Percentiles rank a stretch among this genome's conserved stretches.
phyloP scores from a whole-genome alignment of 2,888 invertebrate genomes.

The Parnassius mnemosyne region DNA sequence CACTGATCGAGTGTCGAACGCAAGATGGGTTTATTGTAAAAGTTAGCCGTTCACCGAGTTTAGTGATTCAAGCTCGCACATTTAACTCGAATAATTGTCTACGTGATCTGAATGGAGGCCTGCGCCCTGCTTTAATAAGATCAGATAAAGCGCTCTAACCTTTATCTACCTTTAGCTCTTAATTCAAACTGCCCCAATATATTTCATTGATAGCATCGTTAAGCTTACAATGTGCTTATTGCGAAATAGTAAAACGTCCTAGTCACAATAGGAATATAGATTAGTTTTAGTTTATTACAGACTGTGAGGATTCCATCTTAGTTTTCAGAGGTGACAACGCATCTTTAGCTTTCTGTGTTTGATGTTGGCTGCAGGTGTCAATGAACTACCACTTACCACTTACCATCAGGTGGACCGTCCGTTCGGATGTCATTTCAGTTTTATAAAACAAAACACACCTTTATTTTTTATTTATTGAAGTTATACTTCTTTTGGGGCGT shows the following conservation, averaged over 20 bases:
- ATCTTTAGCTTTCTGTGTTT: too few species aligned
- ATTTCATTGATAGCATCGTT: conserved; percentile 3
- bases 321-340: too few species aligned
- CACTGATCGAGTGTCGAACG: conserved; percentile 62
- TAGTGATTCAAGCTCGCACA: conserved; percentile 79
- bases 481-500: too few species aligned
- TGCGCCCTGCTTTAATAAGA: conserved; percentile 70
- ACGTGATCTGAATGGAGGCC: conserved; percentile 75
- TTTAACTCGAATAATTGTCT: conserved; percentile 79
- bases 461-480: too few species aligned
- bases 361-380: too few species aligned
- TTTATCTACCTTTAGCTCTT: conserved; percentile 30
- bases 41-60: conserved; percentile 76
- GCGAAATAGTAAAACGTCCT: background rate
- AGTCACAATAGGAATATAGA: too few species aligned
- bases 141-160: conserved; percentile 56
- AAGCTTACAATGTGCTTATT: background rate
- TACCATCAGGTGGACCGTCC: too few species aligned
- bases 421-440: too few species aligned
- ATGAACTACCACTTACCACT: too few species aligned
- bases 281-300: too few species aligned
- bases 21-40: conserved; percentile 79
- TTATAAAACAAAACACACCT: too few species aligned
- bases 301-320: too few species aligned
- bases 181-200: conserved; percentile 18